Evolutionary conservation across 1,140 invertebrate species (phyloP).

Genomic region (Leptestheria dahalacensis): DNA sequence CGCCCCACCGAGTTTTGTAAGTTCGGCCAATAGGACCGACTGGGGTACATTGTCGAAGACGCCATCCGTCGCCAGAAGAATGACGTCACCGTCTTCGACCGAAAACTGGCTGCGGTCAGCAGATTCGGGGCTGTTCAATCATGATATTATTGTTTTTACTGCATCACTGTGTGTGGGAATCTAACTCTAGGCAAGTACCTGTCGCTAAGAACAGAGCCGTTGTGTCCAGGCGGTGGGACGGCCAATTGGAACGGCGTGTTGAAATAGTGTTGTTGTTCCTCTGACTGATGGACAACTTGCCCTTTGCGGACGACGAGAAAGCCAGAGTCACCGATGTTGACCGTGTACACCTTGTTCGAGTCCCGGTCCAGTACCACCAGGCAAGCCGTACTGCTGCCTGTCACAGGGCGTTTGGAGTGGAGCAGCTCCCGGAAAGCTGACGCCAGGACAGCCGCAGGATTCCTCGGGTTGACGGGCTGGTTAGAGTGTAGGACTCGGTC

Average conservation of each 20-base stretch:
- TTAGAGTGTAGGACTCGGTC: conserved; percentile 68
- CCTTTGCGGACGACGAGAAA: conserved; percentile 80
- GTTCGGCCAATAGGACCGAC: conserved; percentile 63
- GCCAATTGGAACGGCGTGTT: conserved; percentile 96
- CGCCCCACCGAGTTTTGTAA: conserved; percentile 47
- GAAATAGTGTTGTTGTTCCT: conserved; percentile 96
- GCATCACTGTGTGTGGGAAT: conserved; percentile 10
- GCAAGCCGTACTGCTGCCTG: conserved; percentile 96
- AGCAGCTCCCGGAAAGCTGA: conserved; percentile 81
- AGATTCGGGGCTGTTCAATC: conserved; percentile 57
- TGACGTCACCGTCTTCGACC: conserved; percentile 87
- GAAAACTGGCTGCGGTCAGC: conserved; percentile 79
- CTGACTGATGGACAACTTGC: conserved; percentile 73
- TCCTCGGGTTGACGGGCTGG: conserved; percentile 66
- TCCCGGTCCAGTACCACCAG: conserved; percentile 81
- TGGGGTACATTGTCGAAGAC: conserved; percentile 96
- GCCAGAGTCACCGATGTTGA: conserved; percentile 97
- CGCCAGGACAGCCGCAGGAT: conserved; percentile 72
- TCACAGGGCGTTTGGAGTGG: conserved; percentile 76
- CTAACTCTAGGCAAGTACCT: conserved; percentile 37
- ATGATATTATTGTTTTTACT: conserved; percentile 8
- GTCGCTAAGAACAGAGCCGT: conserved; percentile 67
- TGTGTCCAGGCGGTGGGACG: conserved; percentile 74
- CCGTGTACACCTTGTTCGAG: conserved; percentile 76
- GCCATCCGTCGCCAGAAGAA: conserved; percentile 89